Evolutionary conservation across 2,797 vertebrate genomes (phyloP).

Genomic region (Clamator glandarius): DNA sequence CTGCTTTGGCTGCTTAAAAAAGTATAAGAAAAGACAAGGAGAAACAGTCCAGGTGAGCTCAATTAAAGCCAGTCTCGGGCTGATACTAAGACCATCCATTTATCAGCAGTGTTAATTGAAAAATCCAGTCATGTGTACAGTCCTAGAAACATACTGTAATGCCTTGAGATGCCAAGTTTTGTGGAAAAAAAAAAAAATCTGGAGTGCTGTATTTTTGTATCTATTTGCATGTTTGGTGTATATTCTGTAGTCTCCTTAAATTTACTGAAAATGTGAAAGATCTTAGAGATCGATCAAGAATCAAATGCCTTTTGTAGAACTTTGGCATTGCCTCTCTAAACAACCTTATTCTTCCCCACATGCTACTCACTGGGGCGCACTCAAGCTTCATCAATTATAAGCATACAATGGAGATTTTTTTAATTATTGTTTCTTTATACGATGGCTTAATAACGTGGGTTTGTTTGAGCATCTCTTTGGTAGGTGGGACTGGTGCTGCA

Average conservation of each 20-base stretch:
- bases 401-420: neutral
- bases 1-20: neutral
- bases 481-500: rapidly evolving
- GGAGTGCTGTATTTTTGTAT: neutral
- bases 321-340: neutral
- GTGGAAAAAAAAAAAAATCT: neutral
- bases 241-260: neutral
- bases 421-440: neutral
- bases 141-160: neutral
- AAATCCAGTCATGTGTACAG: neutral
- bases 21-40: neutral
- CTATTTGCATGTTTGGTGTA: neutral
- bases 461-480: neutral
- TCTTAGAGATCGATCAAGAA: neutral
- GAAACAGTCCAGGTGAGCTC: slow-evolving; percentile 19
- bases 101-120: slow-evolving; percentile 13
- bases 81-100: neutral
- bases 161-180: neutral
- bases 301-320: neutral
- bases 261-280: neutral
- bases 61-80: neutral
- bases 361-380: neutral
- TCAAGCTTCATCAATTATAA: neutral
- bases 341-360: rapidly evolving
- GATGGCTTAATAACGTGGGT: neutral